Evolutionary conservation across 2,797 vertebrate genomes (phyloP), one percentile per base, ranked within the genome.

Genomic region (Sciurus vulgaris): DNA sequence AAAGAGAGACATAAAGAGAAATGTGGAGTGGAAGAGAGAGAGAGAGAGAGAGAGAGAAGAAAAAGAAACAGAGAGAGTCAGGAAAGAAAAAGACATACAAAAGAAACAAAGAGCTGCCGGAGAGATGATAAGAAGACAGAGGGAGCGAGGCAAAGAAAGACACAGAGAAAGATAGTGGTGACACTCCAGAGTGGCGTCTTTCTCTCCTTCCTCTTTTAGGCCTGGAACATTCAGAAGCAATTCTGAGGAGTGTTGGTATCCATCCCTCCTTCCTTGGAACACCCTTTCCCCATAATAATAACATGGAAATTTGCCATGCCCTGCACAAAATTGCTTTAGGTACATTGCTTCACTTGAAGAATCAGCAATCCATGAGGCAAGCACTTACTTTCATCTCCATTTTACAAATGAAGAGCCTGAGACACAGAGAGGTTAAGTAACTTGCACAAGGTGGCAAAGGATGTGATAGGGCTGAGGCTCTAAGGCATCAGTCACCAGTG

Each of bases 391-490:
- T 3, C 28, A n/a, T 38, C 24, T 51, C 17, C 65, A 38, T 77
- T 70, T 89, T n/a, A 86, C 49, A 79, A 28, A 63, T 38, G 76
- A 69, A 76, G 70, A 74, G 20, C 11, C n/a, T 54, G 65, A 74
- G 51, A 33, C 83, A 67, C 49, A 79, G 72, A 85, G 49, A 51
- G 22, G 41, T 78, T 73, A 81, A 41, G 61, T 51, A n/a, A 91
- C 61, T 65, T 30, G 61, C 33, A n/a, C 72, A 70, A 82, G 11
- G 10, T 94, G 69, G 89, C 41, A 67, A 33, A 89, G 47, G n/a
- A 86, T 69, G 63, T 18, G 22, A 54, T 15, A 51, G 67, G 77
- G 15, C 7, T 81, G 74, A 79, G 54, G 72, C 41, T 67, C n/a
- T 7, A 33, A 35, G 11, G 56, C 11, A 24, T 44, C 7, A 38